Evolutionary conservation across 2,888 invertebrate genomes (phyloP), one percentile per base, ranked within the genome.

Genomic region (Parasteatoda lunata): DNA sequence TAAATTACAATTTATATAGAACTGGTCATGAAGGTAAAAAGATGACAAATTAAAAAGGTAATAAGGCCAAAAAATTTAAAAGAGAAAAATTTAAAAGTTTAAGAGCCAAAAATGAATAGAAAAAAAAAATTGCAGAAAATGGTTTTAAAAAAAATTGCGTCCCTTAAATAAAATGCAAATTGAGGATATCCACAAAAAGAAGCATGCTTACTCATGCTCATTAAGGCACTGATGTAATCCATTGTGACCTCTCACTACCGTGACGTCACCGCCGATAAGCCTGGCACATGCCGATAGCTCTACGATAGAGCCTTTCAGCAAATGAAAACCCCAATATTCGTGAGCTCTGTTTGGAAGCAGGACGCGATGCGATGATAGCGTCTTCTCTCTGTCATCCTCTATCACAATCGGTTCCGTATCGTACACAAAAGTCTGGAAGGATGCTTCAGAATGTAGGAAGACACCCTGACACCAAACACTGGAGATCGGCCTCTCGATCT

Each of bases 281-380:
- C 95, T 94, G 11, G 96, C 96, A 91, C 96, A 97, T 70, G 95
- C 95, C 91, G 95, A 95, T 48, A 97, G 92, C 89, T 94, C 94
- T 3, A 97, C 96, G 11, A 94, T 94, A 2, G 96, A 96, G 48
- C 96, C 96, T 92, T 95, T 94, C 75, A 96, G 93, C 72, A 97
- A 93, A 92, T 95, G 96, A 92, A 97, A 96, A 3, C 96, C 96
- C 96, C 96, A 97, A 92, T 96, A 97, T 91, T 97, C 96, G 59
- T 96, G 92, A 9, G 96, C 96, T 90, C 96, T 96, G 91, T 96
- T 96, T 0, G 96, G 96, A 89, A 97, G 92, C 3, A 93, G 94
- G 95, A 97, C 96, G 6, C 96, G 96, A 91, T 96, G 96, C 91
- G 95, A 95, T 90, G 64, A 64, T 8, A 77, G 9, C 9, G 75